A percentile compares a stretch with the other conserved stretches of the same genome.
Conservation (phyloP, 2,113 vertebrate species). For the Gobiocypris rarus region DNA sequence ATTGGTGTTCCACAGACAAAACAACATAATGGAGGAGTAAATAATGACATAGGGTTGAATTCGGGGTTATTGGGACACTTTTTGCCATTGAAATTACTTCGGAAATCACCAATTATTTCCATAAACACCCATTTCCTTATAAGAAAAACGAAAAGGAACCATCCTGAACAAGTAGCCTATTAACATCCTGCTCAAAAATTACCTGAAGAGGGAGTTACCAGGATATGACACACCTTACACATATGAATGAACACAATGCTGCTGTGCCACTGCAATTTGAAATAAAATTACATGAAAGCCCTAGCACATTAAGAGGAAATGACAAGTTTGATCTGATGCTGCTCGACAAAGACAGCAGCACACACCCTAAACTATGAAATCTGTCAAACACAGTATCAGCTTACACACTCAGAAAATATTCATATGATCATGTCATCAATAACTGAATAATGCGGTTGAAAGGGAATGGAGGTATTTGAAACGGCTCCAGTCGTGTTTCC, state of each 20-base stretch:
- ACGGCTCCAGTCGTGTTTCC: background rate
- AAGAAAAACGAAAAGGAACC: background rate
- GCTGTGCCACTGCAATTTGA: background rate
- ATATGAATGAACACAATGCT: conserved; percentile 8
- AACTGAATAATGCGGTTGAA: background rate
- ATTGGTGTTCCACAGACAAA: background rate
- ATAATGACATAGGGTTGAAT: no score
- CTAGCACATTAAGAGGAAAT: background rate
- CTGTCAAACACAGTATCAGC: background rate
- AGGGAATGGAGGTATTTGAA: background rate
- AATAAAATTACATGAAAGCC: background rate
- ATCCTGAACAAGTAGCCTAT: background rate
- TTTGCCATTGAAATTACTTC: no score
- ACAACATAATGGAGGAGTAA: no score
- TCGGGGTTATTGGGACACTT: no score
- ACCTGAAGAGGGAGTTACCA: conserved; percentile 44
- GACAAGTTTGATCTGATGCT: background rate
- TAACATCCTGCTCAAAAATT: conserved; percentile 2
- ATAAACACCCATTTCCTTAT: no score
- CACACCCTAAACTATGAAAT: background rate
- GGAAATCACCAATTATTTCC: no score
- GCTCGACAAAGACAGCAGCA: background rate
- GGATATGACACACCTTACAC: conserved; percentile 52
- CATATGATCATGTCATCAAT: background rate
- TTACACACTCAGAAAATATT: background rate